Evolutionary conservation across 2,113 vertebrate species (phyloP).

Genomic region (Kryptolebias marmoratus): DNA sequence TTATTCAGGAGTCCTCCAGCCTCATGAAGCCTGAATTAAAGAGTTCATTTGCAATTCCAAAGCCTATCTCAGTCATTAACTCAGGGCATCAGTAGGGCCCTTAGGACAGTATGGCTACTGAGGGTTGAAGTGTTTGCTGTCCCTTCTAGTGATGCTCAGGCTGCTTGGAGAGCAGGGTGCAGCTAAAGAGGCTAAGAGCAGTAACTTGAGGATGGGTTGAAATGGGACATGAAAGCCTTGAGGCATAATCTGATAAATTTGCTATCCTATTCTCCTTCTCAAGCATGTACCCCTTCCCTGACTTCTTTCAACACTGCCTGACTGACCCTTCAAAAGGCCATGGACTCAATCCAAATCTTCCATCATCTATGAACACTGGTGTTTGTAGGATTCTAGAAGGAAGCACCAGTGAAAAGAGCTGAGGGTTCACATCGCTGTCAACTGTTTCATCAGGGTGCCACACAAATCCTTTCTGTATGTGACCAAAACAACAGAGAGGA

Average conservation of each 20-base stretch:
- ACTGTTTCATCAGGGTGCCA: conserved; percentile 24
- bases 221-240: conserved; percentile 38
- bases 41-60: conserved; percentile 81
- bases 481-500: neutral
- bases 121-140: conserved; percentile 45
- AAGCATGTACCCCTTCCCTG: neutral
- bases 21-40: conserved; percentile 78
- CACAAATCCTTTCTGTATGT: conserved; percentile 5
- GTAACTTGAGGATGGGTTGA: conserved; percentile 15
- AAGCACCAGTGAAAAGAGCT: conserved; percentile 9
- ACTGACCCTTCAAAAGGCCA: conserved; percentile 15
- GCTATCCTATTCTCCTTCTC: conserved; percentile 12
- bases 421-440: conserved; percentile 49
- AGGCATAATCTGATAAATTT: conserved; percentile 31
- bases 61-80: conserved; percentile 54
- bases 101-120: conserved; percentile 20
- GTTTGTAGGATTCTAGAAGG: conserved; percentile 11
- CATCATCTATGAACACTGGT: conserved; percentile 36
- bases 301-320: neutral
- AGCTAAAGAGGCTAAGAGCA: neutral
- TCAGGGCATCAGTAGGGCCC: conserved; percentile 53
- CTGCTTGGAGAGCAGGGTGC: neutral
- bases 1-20: conserved; percentile 69
- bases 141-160: conserved; percentile 48
- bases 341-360: conserved; percentile 14